Conservation (phyloP, 2,797 vertebrate species). For the Spinibarbus caldwelli region DNA sequence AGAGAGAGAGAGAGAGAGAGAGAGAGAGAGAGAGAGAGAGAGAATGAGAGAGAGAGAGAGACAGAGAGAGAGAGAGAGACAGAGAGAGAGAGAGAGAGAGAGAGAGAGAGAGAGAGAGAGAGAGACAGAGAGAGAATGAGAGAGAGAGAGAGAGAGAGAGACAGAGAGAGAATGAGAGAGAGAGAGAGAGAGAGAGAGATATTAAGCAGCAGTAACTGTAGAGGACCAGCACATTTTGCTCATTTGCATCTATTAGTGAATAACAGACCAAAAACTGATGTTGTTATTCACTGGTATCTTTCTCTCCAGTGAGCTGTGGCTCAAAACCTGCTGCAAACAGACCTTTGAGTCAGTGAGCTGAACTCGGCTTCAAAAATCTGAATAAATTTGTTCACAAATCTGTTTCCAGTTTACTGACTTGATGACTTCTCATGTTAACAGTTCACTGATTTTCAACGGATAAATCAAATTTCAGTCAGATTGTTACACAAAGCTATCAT, state of each 20-base stretch:
- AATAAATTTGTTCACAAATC: too few species aligned
- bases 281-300: neutral
- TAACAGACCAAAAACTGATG: neutral
- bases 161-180: neutral
- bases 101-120: constrained; percentile 15
- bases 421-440: too few species aligned
- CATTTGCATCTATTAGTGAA: neutral
- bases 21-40: too few species aligned
- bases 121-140: neutral
- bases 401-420: too few species aligned
- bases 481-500: neutral
- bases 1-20: too few species aligned
- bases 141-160: constrained; percentile 40
- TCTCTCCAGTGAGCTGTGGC: neutral
- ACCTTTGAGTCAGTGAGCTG: neutral
- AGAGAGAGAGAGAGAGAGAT: neutral
- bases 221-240: neutral
- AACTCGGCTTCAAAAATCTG: neutral
- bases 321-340: neutral
- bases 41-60: too few species aligned
- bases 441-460: neutral
- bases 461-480: neutral
- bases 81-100: constrained; percentile 45
- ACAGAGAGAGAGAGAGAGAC: too few species aligned
- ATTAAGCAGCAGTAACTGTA: neutral